A percentile compares a stretch with the other conserved stretches of the same genome.
Evolutionary conservation across 2,113 vertebrate species (phyloP).

Genomic region (Syngnathoides biaculeatus): DNA sequence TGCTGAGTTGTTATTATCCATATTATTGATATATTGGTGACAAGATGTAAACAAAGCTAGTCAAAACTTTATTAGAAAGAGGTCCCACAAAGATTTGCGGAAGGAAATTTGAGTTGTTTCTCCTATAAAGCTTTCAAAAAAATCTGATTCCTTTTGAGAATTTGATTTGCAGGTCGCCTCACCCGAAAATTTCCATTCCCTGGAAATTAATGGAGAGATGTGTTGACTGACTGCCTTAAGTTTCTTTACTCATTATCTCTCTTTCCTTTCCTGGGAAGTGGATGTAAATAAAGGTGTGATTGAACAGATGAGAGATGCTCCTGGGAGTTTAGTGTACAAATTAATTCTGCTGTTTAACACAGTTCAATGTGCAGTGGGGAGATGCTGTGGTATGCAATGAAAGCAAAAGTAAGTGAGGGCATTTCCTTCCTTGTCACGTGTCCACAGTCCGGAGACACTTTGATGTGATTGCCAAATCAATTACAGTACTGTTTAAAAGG

Average conservation of each 20-base stretch:
- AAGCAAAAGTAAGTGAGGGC: slow-evolving; percentile 1
- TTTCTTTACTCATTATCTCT: slow-evolving; percentile 21
- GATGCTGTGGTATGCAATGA: not conserved
- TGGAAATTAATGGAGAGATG: slow-evolving; percentile 5
- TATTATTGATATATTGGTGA: not conserved
- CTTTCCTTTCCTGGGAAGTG: slow-evolving; percentile 6
- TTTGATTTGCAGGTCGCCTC: slow-evolving; percentile 10
- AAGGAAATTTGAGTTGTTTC: slow-evolving; percentile 12
- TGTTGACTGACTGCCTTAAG: slow-evolving; percentile 3
- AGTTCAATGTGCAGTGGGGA: not conserved
- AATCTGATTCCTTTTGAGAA: slow-evolving; percentile 4
- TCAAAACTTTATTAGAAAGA: not conserved
- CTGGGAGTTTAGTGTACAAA: slow-evolving; percentile 32
- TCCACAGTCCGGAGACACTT: not conserved
- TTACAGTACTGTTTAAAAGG: too few species aligned
- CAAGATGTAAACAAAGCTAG: not conserved
- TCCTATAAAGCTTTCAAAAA: slow-evolving; percentile 11
- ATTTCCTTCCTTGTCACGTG: slow-evolving; percentile 2
- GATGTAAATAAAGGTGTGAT: slow-evolving; percentile 25
- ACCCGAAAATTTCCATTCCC: slow-evolving; percentile 15
- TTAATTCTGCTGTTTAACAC: slow-evolving; percentile 36
- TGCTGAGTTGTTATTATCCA: too few species aligned
- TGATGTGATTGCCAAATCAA: not conserved
- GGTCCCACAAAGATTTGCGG: too few species aligned
- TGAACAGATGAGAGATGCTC: slow-evolving; percentile 14